Percentiles rank a stretch among this genome's conserved stretches.
phyloP scores from a whole-genome alignment of 2,888 invertebrate species.

The Orthonychiurus folsomi region DNA sequence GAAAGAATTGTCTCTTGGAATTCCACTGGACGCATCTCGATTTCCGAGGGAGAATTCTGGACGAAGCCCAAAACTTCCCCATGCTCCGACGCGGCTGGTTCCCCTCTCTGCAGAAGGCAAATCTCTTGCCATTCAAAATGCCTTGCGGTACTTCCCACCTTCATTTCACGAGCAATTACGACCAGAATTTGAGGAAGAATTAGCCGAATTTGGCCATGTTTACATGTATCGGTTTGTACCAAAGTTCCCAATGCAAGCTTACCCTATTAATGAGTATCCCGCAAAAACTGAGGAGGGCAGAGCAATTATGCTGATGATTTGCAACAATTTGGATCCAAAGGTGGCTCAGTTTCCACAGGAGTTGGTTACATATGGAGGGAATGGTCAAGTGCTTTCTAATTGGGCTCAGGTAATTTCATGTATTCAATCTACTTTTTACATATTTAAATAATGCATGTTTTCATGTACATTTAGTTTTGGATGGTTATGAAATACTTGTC shows the following conservation, averaged over 20 bases:
- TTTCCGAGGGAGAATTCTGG: not conserved
- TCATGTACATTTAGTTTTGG: slow-evolving; percentile 48
- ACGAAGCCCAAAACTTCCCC: slow-evolving; percentile 24
- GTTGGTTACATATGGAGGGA: slow-evolving; percentile 54
- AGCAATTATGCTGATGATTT: slow-evolving; percentile 55
- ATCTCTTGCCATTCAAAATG: slow-evolving; percentile 51
- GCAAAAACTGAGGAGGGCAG: slow-evolving; percentile 47
- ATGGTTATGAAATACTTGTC: slow-evolving; percentile 51
- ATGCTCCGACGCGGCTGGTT: slow-evolving; percentile 31
- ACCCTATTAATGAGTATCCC: slow-evolving; percentile 49
- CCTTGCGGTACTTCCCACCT: slow-evolving; percentile 52
- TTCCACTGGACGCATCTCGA: not conserved
- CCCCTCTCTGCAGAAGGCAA: slow-evolving; percentile 25
- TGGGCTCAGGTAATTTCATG: slow-evolving; percentile 52
- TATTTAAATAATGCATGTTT: not conserved
- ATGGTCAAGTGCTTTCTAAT: slow-evolving; percentile 56
- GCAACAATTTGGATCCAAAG: slow-evolving; percentile 54
- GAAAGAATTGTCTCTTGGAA: not conserved
- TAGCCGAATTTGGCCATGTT: slow-evolving; percentile 52
- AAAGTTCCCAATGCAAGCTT: slow-evolving; percentile 44
- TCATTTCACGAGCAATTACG: slow-evolving; percentile 47
- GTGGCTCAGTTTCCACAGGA: slow-evolving; percentile 58
- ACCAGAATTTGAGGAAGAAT: slow-evolving; percentile 50
- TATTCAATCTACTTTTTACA: not conserved
- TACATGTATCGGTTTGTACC: slow-evolving; percentile 44